Conservation (phyloP, 1,140 invertebrate genomes). For the Lepidurus apus region DNA sequence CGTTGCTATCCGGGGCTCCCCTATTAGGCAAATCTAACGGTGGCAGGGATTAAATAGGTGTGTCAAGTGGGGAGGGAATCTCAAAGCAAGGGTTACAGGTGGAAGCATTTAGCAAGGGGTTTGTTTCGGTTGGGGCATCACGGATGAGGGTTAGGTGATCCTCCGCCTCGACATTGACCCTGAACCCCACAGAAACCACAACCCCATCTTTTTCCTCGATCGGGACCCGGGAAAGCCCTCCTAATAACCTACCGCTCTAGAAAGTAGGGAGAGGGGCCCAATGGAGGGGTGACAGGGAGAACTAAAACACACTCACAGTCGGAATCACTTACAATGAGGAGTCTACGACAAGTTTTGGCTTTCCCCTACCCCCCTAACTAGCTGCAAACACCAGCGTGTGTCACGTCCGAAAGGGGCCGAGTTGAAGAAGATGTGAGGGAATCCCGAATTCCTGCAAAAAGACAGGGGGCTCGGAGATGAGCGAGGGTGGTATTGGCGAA, state of each 20-base stretch:
- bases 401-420: neutral
- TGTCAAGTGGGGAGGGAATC: neutral
- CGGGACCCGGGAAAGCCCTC: neutral
- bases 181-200: neutral
- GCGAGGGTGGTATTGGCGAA: neutral
- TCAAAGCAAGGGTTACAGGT: neutral
- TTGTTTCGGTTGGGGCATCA: neutral
- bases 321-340: constrained; percentile 7
- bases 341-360: neutral
- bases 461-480: neutral
- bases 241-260: neutral
- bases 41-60: neutral
- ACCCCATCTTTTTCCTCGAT: constrained; percentile 8
- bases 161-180: constrained; percentile 9
- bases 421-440: neutral
- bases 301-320: neutral
- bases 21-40: neutral
- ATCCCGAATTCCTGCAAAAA: neutral
- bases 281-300: constrained; percentile 28
- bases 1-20: neutral
- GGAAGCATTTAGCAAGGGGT: neutral
- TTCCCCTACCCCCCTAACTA: neutral
- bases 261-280: constrained; percentile 23
- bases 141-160: neutral
- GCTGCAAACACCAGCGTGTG: neutral